Conservation (phyloP, 2,888 invertebrate species). For the Ormia ochracea region DNA sequence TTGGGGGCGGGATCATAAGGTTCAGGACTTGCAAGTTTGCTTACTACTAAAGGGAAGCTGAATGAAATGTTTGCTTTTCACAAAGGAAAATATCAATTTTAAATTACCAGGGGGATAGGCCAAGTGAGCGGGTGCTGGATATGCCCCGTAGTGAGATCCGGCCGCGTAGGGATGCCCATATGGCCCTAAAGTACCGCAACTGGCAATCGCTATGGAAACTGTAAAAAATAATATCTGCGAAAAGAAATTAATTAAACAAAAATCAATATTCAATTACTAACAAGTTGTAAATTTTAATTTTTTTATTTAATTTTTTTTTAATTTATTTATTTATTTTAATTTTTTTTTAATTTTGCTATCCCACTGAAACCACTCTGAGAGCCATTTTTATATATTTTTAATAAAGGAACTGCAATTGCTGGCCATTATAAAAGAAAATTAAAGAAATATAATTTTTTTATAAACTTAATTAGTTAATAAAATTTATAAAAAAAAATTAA, state of each 20-base stretch:
- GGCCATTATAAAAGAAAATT: no score
- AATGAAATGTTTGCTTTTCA: neutral
- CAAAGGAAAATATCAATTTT: neutral
- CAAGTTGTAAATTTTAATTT: no score
- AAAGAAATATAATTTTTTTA: no score
- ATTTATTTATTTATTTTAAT: no score
- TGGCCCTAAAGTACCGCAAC: conserved; percentile 71
- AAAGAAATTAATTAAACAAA: neutral
- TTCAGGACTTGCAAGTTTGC: conserved; percentile 71
- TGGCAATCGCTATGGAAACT: conserved; percentile 68
- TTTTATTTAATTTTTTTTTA: no score
- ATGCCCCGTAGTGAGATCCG: conserved; percentile 66
- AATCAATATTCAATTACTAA: neutral
- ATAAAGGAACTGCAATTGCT: no score
- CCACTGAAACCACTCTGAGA: no score
- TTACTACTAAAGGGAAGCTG: conserved; percentile 54
- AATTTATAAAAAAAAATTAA: no score
- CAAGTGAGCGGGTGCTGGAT: conserved; percentile 66
- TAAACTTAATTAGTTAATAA: no score
- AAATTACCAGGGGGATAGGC: conserved; percentile 69
- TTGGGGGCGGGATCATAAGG: conserved; percentile 76
- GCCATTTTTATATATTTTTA: no score
- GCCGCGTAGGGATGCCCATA: conserved; percentile 68
- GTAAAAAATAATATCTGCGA: conserved; percentile 69
- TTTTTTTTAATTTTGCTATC: no score